Percentiles rank a stretch among this genome's conserved stretches.
Conservation (phyloP, 1,140 invertebrate genomes). For the Hylaeus volcanicus region DNA sequence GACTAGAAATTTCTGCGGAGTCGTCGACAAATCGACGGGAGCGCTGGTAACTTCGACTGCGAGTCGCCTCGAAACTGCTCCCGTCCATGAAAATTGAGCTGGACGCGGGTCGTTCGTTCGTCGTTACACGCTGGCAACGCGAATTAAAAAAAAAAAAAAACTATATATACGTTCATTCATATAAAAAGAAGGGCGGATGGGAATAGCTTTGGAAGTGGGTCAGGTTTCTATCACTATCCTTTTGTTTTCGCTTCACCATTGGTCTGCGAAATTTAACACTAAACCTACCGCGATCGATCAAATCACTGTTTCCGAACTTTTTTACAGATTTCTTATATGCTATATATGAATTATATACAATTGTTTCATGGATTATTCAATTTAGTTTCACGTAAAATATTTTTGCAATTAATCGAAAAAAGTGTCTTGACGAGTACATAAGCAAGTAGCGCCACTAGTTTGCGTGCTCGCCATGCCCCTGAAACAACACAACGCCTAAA, state of each 20-base stretch:
- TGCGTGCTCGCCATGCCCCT: no score
- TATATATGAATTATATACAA: no score
- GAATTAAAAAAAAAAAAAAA: not conserved
- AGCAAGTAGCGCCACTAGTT: no score
- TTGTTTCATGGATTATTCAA: no score
- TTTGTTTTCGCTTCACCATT: slow-evolving; percentile 1
- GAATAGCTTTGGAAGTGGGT: slow-evolving; percentile 6
- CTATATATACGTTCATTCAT: not conserved
- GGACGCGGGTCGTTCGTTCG: not conserved
- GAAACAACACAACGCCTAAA: no score
- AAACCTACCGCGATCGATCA: slow-evolving; percentile 2
- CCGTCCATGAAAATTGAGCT: slow-evolving; percentile 43
- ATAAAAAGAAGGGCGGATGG: not conserved
- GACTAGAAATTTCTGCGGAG: no score
- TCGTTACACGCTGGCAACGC: not conserved
- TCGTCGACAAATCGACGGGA: slow-evolving; percentile 30
- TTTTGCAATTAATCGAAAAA: not conserved
- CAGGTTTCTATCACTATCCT: slow-evolving; percentile 4
- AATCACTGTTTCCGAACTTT: not conserved
- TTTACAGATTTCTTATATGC: no score
- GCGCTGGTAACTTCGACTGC: slow-evolving; percentile 37
- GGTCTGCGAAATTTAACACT: slow-evolving; percentile 18
- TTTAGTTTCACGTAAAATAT: no score
- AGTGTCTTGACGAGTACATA: not conserved
- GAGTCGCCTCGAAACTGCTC: slow-evolving; percentile 13